Evolutionary conservation across 2,113 vertebrate species (phyloP), one percentile per base, ranked within the genome.

Genomic region (Thamnaconus septentrionalis): DNA sequence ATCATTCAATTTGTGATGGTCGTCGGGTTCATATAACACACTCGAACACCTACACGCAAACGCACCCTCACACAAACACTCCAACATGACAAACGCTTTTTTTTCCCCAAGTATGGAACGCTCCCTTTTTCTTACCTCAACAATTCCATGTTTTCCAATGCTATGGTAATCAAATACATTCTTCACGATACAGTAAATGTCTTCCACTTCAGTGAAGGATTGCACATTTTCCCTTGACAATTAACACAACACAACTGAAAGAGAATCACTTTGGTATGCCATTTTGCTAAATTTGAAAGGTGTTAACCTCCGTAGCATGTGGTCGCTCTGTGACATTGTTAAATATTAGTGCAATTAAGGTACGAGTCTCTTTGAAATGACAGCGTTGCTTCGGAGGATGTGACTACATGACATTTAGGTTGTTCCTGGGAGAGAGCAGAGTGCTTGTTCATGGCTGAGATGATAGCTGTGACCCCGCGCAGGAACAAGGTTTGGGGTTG

Each of bases 141-240:
- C 10, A 78, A 87, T 57, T 31, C 18, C 18, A 76, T 80, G 77
- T 77, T 72, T 87, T 81, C 76, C 49, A 80, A 84, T 84, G 64
- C 69, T 64, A 55, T 74, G 54, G 64, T 89, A 75, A 69, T 82
- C 48, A 65, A 79, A 87, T 90, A 90, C 86, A 89, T 88, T 91
- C 82, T 80, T 81, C 41, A 59, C 84, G 61, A 87, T 82, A 87
- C 80, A 90, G 89, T 87, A 75, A 84, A 80, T 58, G 57, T 85
- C 82, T 92, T 92, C 87, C 88, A 85, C 72, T 76, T 91, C 71
- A 85, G 89, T 92, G 89, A 93, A 93, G 91, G 91, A 97, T 96
- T 96, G 95, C 95, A 97, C 95, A 90, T 94, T 93, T 93, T 87
- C 94, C 94, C 93, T 81, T 85, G 85, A 94, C 88, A 89, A 86